Evolutionary conservation across 53 echinoderm and acorn worm genomes (phyloP).

Genomic region (Actinopyga echinites): DNA sequence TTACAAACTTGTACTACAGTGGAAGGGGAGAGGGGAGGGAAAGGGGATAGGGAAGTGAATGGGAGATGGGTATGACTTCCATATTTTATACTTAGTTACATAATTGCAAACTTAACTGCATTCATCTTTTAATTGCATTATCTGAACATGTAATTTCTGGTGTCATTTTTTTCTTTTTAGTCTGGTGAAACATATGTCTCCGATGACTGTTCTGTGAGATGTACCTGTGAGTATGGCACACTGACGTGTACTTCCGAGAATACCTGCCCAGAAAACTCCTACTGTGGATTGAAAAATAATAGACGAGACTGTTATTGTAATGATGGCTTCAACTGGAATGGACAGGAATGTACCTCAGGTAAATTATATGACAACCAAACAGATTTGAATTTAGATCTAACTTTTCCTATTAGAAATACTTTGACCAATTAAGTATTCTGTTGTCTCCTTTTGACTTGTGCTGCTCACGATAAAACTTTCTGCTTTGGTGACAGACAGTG

Average conservation of each 20-base stretch:
- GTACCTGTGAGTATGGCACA: background rate
- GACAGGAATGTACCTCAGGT: conserved; percentile 35
- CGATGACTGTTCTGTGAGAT: background rate
- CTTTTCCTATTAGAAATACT: no score
- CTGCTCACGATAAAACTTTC: no score
- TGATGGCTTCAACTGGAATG: conserved; percentile 57
- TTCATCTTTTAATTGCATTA: no score
- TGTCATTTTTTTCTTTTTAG: background rate
- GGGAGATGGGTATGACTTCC: background rate
- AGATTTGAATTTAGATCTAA: no score
- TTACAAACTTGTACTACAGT: no score
- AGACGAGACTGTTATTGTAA: conserved; percentile 63
- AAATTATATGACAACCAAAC: background rate
- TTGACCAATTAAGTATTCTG: no score
- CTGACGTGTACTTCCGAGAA: background rate
- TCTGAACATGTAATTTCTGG: background rate
- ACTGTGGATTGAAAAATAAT: conserved; percentile 55
- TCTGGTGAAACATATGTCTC: background rate
- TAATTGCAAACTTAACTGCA: background rate
- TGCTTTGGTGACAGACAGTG: no score
- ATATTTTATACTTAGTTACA: background rate
- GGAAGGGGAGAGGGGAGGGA: no score
- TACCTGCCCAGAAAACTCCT: conserved; percentile 40
- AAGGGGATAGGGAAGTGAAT: no score
- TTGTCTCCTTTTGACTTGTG: no score